These are phyloP conservation scores for Malurus elegans DNA, from an alignment of 2,113 vertebrate genomes.

Conservation along the genomic window DNA sequence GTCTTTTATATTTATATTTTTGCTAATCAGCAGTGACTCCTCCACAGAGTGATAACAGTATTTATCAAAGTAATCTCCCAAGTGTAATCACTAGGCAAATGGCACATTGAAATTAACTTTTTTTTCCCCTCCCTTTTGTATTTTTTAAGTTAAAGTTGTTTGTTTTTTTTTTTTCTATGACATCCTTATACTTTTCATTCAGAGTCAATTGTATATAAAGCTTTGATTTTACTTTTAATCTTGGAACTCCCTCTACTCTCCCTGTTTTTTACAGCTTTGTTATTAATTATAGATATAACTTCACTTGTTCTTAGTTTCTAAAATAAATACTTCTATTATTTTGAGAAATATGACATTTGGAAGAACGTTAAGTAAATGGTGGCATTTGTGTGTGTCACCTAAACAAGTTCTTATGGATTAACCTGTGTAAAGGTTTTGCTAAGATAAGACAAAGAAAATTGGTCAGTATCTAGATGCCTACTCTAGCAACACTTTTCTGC, in stretches of 20 bases:
- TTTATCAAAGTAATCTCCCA: conserved; percentile 19
- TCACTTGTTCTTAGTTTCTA: background rate
- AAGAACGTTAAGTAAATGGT: background rate
- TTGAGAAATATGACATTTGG: background rate
- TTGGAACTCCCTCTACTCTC: background rate
- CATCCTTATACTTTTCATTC: background rate
- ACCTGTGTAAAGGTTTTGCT: background rate
- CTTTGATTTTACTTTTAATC: background rate
- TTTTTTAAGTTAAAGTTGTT: background rate
- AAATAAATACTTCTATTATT: background rate
- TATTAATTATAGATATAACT: background rate
- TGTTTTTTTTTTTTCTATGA: background rate
- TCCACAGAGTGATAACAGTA: background rate
- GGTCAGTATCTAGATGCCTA: background rate
- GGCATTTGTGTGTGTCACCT: background rate
- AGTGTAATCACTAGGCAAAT: conserved; percentile 2
- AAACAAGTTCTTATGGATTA: background rate
- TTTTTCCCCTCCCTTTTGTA: background rate
- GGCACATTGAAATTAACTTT: background rate
- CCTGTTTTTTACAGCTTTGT: background rate
- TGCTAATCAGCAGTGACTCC: background rate
- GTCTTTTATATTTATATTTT: conserved; percentile 50
- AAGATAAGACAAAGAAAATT: background rate
- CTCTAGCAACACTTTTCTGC: background rate
- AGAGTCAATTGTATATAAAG: conserved; percentile 18